A percentile compares a stretch with the other conserved stretches of the same genome.
These are phyloP conservation scores for Trachops cirrhosus DNA, from an alignment of 2,797 vertebrate genomes.

Conservation along the genomic window DNA sequence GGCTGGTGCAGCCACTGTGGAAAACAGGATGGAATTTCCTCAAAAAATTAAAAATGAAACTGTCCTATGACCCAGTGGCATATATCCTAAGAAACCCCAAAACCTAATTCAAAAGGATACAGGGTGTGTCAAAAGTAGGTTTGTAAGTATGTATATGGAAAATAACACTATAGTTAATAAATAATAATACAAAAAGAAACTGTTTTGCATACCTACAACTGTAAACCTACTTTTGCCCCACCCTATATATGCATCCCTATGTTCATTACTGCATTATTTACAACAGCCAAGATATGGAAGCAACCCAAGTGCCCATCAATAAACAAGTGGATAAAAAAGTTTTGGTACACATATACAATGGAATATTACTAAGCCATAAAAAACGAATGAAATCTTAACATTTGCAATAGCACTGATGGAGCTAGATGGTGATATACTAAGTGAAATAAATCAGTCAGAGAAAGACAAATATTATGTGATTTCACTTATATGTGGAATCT, in stretches of 20 bases:
- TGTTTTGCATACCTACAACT: neutral
- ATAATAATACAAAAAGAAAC: neutral
- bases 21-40: neutral
- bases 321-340: neutral
- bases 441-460: neutral
- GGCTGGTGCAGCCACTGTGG: neutral
- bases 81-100: neutral
- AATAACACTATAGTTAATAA: neutral
- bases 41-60: neutral
- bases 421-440: neutral
- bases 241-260: neutral
- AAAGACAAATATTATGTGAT: neutral
- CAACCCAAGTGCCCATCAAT: neutral
- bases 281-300: neutral
- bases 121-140: neutral
- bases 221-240: neutral
- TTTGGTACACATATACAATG: neutral
- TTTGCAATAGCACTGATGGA: neutral
- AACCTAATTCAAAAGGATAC: neutral
- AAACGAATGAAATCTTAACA: neutral
- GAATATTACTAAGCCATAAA: neutral
- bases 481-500: neutral
- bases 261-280: neutral
- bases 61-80: neutral
- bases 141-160: neutral